Evolutionary conservation across 1,140 invertebrate species (phyloP), one percentile per base, ranked within the genome.

Genomic region (Musca domestica): DNA sequence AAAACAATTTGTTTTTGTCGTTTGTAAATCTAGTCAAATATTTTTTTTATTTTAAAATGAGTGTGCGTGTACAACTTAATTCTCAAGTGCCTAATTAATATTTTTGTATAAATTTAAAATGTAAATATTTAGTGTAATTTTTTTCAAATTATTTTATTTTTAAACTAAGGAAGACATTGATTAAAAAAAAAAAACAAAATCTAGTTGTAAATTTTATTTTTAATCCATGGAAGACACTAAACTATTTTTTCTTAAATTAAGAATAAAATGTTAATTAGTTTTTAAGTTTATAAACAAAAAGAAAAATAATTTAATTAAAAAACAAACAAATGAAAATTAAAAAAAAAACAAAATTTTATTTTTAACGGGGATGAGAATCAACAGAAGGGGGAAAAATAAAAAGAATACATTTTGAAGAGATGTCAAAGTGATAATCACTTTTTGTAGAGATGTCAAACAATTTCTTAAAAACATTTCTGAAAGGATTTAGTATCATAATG

Each of bases 131-230:
- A 69, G 20, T 34, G 54, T 65, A 69, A 69, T 56, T 69, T 51
- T 30, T 47, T 63, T 6, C 61, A 20, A 66, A 30, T 17, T 30
- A 30, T 56, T 46, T 67, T 56, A 27, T 7, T 67, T 27, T 17
- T 47, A 30, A 22, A 22, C 25, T 64, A 64, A 20, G 69, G 69
- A 68, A 70, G 66, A 70, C 69, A 70, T 65, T 70, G 67, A 66
- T 66, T 67, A n/a, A 48, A 67, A 58, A 49, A n/a, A 48, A 67
- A 58, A 49, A 61, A 41, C 34, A 12, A 41, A 41, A 3, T 41
- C n/a, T 41, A 41, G 34, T 41, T 41, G 34, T 34, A 52, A 52
- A 52, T 52, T 34, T 54, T 67, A 67, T 9, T 48, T 6, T 48
- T 66, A 69, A 34, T 34, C 58, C 17, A 68, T 22, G 69, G 69